Percentiles rank a stretch among this genome's conserved stretches.
These are phyloP conservation scores for Ligdia adustata DNA, from an alignment of 2,888 invertebrate species.

Conservation along the genomic window DNA sequence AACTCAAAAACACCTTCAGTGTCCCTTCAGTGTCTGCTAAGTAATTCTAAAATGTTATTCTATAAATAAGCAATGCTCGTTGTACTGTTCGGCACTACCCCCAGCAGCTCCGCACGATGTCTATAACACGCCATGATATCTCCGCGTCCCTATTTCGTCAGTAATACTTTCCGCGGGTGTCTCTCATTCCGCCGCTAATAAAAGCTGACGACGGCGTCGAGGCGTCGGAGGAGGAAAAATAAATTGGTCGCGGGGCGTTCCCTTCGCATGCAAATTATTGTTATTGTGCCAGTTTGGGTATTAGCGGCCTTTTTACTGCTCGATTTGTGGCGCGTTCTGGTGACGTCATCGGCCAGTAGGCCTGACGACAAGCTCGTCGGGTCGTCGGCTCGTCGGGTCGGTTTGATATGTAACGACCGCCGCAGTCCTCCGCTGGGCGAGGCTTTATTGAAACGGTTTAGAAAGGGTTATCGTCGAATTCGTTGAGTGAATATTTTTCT, in stretches of 20 bases:
- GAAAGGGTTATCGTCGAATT: slow-evolving; percentile 29
- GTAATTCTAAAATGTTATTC: no score
- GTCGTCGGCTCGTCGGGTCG: slow-evolving; percentile 22
- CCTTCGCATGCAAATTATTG: slow-evolving; percentile 69
- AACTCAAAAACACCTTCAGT: no score
- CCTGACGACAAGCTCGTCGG: slow-evolving; percentile 7
- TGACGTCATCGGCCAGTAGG: slow-evolving; percentile 2
- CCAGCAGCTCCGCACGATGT: not conserved
- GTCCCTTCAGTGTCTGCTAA: no score
- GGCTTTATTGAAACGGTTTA: slow-evolving; percentile 31
- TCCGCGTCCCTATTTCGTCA: slow-evolving; percentile 10
- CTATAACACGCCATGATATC: slow-evolving; percentile 29
- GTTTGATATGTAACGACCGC: slow-evolving; percentile 24
- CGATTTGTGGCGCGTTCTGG: no score
- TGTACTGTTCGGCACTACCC: no score
- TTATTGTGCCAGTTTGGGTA: slow-evolving; percentile 64
- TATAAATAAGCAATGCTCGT: no score
- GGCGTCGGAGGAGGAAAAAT: slow-evolving; percentile 47
- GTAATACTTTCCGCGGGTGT: slow-evolving; percentile 16
- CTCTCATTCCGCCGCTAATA: slow-evolving; percentile 39
- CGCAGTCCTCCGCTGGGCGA: slow-evolving; percentile 8
- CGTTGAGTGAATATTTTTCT: slow-evolving; percentile 36
- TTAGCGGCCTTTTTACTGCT: slow-evolving; percentile 60
- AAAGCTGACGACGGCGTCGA: slow-evolving; percentile 41
- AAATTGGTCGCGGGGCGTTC: slow-evolving; percentile 55